Conservation (phyloP, 2,797 vertebrate species). For the Chelidonichthys spinosus region DNA sequence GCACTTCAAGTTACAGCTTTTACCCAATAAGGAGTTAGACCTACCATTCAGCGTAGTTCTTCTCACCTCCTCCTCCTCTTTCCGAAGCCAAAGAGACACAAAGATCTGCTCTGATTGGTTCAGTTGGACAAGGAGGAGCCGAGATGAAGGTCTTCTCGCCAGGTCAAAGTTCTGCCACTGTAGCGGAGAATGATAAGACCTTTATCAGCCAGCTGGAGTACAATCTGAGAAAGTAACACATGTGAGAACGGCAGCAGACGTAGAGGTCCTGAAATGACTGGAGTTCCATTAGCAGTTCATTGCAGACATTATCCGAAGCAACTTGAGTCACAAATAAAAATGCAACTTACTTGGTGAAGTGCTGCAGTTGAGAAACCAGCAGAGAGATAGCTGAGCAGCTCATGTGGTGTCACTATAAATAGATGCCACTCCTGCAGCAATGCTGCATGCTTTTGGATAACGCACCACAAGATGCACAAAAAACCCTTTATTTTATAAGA, state of each 20-base stretch:
- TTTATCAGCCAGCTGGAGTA: constrained; percentile 66
- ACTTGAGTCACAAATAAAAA: not conserved
- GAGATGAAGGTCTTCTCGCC: constrained; percentile 36
- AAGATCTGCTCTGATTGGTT: constrained; percentile 49
- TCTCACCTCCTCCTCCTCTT: constrained; percentile 21
- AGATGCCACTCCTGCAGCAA: constrained; percentile 53
- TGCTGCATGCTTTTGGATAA: constrained; percentile 16
- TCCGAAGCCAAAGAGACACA: constrained; percentile 27
- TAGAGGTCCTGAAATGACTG: not conserved
- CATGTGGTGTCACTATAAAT: constrained; percentile 79
- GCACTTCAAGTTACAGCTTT: not conserved
- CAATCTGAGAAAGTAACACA: constrained; percentile 71
- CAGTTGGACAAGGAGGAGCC: constrained; percentile 28
- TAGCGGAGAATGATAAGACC: constrained; percentile 67
- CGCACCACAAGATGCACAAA: not conserved
- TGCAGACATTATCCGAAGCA: not conserved
- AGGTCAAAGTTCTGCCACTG: constrained; percentile 79
- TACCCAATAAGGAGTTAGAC: constrained; percentile 15
- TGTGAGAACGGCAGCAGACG: constrained; percentile 22
- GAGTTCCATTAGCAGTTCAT: not conserved
- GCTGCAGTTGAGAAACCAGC: constrained; percentile 17
- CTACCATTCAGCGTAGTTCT: constrained; percentile 56
- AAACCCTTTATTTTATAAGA: not conserved
- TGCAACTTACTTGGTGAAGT: constrained; percentile 39
- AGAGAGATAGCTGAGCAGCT: constrained; percentile 28